These are phyloP conservation scores for Cephus spinipes DNA, from an alignment of 2,888 invertebrate genomes.

Conservation along the genomic window DNA sequence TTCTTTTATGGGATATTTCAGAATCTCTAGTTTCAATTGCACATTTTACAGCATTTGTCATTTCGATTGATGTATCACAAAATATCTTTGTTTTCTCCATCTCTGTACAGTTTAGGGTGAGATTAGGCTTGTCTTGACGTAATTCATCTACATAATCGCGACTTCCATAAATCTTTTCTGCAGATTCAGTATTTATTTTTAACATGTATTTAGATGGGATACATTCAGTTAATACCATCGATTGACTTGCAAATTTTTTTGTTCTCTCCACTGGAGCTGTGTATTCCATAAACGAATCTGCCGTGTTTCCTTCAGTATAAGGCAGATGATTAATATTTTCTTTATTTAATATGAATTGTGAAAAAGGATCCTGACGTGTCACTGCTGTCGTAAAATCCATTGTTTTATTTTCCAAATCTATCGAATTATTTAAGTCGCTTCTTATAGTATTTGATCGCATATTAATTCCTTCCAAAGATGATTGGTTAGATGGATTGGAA, in stretches of 20 bases:
- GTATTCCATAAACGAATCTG: background rate
- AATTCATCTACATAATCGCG: background rate
- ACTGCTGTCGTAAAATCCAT: slow-evolving; percentile 31
- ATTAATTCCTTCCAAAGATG: background rate
- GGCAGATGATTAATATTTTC: background rate
- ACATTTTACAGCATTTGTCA: background rate
- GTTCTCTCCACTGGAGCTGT: background rate
- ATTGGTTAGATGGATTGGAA: background rate
- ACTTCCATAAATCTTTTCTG: background rate
- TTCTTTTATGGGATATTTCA: too few relatives aligned
- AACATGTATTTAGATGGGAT: background rate
- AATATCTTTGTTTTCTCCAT: slow-evolving; percentile 23
- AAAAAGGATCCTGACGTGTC: background rate
- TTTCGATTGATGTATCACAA: slow-evolving; percentile 7
- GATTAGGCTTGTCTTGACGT: background rate
- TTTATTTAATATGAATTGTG: background rate
- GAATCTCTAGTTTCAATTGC: too few relatives aligned
- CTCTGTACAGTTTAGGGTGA: background rate
- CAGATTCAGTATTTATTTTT: background rate
- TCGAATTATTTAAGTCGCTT: background rate
- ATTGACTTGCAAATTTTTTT: background rate
- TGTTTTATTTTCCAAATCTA: slow-evolving; percentile 22
- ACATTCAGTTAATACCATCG: background rate
- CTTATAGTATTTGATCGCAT: background rate
- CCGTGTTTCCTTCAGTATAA: background rate